Evolutionary conservation across 37 sponge, comb jelly and placozoan species (phyloP), one percentile per base, ranked within the genome.

Genomic region (Cladorhizidae sp.): DNA sequence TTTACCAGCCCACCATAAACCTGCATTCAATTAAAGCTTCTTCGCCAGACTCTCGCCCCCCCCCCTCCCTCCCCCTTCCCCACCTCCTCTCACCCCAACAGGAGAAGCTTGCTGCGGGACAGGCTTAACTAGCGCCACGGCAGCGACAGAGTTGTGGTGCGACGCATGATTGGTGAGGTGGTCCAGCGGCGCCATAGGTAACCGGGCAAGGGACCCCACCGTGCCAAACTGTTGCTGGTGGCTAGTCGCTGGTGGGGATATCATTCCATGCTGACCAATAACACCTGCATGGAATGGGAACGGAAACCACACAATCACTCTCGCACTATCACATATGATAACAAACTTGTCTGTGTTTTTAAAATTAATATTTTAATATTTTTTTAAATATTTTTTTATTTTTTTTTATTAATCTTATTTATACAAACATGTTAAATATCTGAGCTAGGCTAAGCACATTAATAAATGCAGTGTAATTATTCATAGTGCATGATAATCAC

Each of bases 91-190:
- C 54, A 87, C 87, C 42, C 83, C 69, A 33, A 71, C 71, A 26
- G 72, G 70, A 29, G 88, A 56, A 40, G 83, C 49, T 40, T 73
- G 77, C 73, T 88, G 88, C 1, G 88, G 77, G 29, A 88, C 55
- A n/a, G 88, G 88, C 42, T 82, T 63, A 32, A 77, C 76, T 43
- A 88, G 62, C 23, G 84, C 51, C 6, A 88, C 64, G 1, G 83
- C 88, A 45, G 49, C 49, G n/a, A n/a, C n/a, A 50, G 80, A 64
- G 45, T 57, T 36, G 26, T 36, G 82, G 57, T 85, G 85, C n/a
- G n/a, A n/a, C 37, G 81, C 22, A 2, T 82, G 81, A 32, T 81
- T 76, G 3, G 77, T 20, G 23, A 88, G 28, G n/a, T 72, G 86
- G 38, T 87, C 87, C n/a, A 59, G 17, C n/a, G 37, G 17, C 14